These are phyloP conservation scores for Protonemura montana DNA, from an alignment of 2,888 invertebrate genomes.

Conservation along the genomic window DNA sequence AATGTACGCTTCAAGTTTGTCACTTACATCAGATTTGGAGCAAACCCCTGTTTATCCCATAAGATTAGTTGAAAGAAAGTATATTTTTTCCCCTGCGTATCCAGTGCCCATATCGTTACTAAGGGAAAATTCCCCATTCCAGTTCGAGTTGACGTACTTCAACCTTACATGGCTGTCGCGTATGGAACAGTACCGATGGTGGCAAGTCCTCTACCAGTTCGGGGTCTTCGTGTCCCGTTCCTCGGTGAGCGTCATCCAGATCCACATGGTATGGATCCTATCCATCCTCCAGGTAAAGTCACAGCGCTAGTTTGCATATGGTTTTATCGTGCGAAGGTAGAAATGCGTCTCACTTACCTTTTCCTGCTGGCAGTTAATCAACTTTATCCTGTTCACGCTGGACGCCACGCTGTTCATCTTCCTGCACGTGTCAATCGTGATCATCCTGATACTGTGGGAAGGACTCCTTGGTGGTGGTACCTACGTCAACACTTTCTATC, in stretches of 20 bases:
- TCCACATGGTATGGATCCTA: slow-evolving; percentile 75
- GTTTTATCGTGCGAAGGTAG: too few relatives aligned
- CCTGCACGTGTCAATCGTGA: slow-evolving; percentile 71
- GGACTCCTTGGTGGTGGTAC: slow-evolving; percentile 78
- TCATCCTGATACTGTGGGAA: slow-evolving; percentile 74
- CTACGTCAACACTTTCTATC: slow-evolving; percentile 85
- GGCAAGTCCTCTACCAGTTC: slow-evolving; percentile 82
- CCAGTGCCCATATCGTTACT: not conserved
- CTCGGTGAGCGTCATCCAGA: slow-evolving; percentile 74
- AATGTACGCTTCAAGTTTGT: too few relatives aligned
- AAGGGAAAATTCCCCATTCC: slow-evolving; percentile 49
- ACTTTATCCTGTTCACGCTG: slow-evolving; percentile 68
- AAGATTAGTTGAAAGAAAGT: too few relatives aligned
- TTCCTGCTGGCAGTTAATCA: slow-evolving; percentile 63
- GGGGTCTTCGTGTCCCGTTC: slow-evolving; percentile 86
- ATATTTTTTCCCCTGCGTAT: too few relatives aligned
- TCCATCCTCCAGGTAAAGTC: slow-evolving; percentile 73
- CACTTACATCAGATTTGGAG: too few relatives aligned
- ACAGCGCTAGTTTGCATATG: too few relatives aligned
- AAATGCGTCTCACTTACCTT: too few relatives aligned
- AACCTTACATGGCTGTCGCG: slow-evolving; percentile 66
- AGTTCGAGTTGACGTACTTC: slow-evolving; percentile 82
- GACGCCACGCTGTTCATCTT: slow-evolving; percentile 71
- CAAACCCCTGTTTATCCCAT: too few relatives aligned
- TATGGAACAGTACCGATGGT: slow-evolving; percentile 78